These are phyloP conservation scores for Mercenaria mercenaria DNA, from an alignment of 1,140 invertebrate genomes.

Conservation along the genomic window DNA sequence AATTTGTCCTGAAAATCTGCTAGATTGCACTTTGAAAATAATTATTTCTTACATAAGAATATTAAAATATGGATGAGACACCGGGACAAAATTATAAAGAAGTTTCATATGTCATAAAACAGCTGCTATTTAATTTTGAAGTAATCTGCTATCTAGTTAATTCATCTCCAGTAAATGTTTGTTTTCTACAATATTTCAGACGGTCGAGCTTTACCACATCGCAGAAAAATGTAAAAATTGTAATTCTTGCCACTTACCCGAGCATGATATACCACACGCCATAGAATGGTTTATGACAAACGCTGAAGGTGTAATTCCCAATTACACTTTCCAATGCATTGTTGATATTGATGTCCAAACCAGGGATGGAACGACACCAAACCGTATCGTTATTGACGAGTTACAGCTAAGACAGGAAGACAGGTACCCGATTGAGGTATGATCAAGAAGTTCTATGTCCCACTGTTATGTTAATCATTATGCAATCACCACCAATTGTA, in stretches of 20 bases:
- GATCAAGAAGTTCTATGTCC: background rate
- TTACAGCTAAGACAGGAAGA: conserved; percentile 11
- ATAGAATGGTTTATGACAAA: conserved; percentile 26
- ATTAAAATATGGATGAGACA: no score
- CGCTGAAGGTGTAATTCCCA: background rate
- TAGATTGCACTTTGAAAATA: no score
- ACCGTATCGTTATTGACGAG: conserved; percentile 40
- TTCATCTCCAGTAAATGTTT: no score
- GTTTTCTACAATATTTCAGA: no score
- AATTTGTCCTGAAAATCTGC: no score
- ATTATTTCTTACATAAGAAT: no score
- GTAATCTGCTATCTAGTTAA: no score
- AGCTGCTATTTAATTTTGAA: no score
- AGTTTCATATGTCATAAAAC: no score
- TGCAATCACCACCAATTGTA: background rate
- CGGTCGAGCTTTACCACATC: background rate
- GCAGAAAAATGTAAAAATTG: conserved; percentile 18
- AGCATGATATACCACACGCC: background rate
- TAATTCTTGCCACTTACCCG: background rate
- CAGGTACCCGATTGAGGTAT: conserved; percentile 19
- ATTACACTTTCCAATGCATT: conserved; percentile 32
- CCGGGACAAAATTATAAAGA: no score
- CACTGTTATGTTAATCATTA: background rate
- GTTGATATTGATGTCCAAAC: background rate
- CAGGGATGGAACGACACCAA: background rate